These are phyloP conservation scores for Gymnorhina tibicen DNA, from an alignment of 2,113 vertebrate genomes.

Conservation along the genomic window DNA sequence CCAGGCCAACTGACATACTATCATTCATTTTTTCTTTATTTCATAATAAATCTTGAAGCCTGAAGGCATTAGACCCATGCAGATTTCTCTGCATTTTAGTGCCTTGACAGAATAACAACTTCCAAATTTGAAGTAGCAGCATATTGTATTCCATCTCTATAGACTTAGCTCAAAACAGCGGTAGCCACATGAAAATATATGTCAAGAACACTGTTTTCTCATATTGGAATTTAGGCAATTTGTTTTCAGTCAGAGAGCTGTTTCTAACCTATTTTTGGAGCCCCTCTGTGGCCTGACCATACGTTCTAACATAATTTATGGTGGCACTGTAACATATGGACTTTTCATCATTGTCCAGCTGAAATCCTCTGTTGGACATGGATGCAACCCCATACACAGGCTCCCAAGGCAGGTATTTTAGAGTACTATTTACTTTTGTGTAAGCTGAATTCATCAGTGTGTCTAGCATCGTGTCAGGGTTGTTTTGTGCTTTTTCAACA, in stretches of 20 bases:
- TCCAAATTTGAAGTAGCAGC: conserved; percentile 58
- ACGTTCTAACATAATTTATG: conserved; percentile 85
- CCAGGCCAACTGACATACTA: conserved; percentile 38
- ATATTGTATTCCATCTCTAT: conserved; percentile 69
- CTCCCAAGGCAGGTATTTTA: not conserved
- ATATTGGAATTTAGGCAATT: conserved; percentile 82
- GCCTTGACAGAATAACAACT: conserved; percentile 66
- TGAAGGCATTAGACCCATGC: conserved; percentile 67
- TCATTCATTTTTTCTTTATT: conserved; percentile 69
- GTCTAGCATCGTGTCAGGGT: not conserved
- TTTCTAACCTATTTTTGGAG: conserved; percentile 86
- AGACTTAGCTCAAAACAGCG: conserved; percentile 57
- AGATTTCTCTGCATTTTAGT: conserved; percentile 69
- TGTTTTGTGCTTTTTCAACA: not conserved
- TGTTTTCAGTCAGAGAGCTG: conserved; percentile 80
- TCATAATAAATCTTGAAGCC: conserved; percentile 70
- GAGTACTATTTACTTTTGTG: not conserved
- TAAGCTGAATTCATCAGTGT: not conserved
- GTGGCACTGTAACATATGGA: conserved; percentile 81
- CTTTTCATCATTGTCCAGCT: conserved; percentile 84
- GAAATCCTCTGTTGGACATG: conserved; percentile 73
- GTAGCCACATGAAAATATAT: conserved; percentile 76
- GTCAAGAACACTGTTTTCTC: conserved; percentile 80
- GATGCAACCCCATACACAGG: conserved; percentile 6
- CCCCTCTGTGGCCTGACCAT: conserved; percentile 79